These are phyloP conservation scores for Siderastrea siderea DNA, from an alignment of 92 coral and sea anemone genomes.

Conservation along the genomic window DNA sequence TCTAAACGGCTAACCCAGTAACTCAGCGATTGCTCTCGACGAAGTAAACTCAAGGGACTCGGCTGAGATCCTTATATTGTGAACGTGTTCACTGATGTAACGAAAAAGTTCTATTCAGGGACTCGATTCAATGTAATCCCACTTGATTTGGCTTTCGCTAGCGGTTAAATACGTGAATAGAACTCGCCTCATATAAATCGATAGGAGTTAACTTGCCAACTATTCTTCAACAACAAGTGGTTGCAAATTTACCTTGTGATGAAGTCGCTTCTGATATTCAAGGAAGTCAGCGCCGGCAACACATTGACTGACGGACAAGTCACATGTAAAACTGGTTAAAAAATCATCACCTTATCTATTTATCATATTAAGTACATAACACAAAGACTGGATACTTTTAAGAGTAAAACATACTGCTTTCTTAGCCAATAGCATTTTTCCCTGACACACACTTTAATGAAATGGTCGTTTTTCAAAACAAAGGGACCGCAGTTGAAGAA, in stretches of 20 bases:
- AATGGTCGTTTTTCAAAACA: background rate
- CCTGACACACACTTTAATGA: background rate
- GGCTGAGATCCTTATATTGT: no score
- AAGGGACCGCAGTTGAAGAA: no score
- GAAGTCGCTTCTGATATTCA: background rate
- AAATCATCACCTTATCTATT: background rate
- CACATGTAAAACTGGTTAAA: slow-evolving; percentile 3
- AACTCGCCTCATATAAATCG: background rate
- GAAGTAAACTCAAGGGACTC: background rate
- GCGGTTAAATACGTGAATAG: background rate
- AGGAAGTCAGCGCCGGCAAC: background rate
- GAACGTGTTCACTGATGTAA: no score
- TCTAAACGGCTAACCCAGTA: background rate
- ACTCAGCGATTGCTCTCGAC: background rate
- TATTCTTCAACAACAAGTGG: background rate
- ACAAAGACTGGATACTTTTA: slow-evolving; percentile 5
- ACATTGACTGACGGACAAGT: background rate
- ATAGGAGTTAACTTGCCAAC: background rate
- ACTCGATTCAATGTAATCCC: background rate
- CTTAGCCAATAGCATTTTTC: slow-evolving; percentile 8
- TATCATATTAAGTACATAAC: background rate
- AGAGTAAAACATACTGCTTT: background rate
- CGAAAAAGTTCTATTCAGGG: background rate
- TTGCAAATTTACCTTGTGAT: slow-evolving; percentile 14
- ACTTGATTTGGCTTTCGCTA: background rate